Conservation (phyloP, 2,797 vertebrate genomes). For the Sebastes taczanowskii region DNA sequence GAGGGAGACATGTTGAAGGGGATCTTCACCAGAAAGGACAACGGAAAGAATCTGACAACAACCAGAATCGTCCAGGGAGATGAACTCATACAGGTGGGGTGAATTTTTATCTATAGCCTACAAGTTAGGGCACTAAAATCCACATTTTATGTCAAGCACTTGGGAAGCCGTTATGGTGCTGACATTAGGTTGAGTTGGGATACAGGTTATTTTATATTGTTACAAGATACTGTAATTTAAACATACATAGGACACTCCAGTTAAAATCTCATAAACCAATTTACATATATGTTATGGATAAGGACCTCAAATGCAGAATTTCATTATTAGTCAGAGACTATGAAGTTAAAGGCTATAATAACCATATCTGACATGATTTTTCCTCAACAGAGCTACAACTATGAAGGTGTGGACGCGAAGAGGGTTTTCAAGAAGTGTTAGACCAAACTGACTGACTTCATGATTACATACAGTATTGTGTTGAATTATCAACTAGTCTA, state of each 20-base stretch:
- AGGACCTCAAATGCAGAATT: not conserved
- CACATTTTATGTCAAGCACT: not conserved
- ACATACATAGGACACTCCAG: not conserved
- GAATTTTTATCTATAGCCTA: not conserved
- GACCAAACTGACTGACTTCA: slow-evolving; percentile 30
- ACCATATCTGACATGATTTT: not conserved
- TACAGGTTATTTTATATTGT: not conserved
- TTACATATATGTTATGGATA: not conserved
- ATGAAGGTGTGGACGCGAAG: slow-evolving; percentile 92
- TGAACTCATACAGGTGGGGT: slow-evolving; percentile 90
- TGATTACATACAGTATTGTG: slow-evolving; percentile 48
- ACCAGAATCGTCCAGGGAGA: slow-evolving; percentile 80
- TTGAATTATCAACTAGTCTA: slow-evolving; percentile 8
- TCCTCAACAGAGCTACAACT: slow-evolving; percentile 86
- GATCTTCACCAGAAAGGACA: slow-evolving; percentile 89
- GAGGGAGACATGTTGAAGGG: slow-evolving; percentile 87
- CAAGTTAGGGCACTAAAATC: not conserved
- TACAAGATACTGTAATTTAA: not conserved
- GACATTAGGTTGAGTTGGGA: not conserved
- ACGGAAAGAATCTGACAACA: slow-evolving; percentile 85
- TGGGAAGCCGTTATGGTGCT: not conserved
- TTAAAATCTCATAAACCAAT: not conserved
- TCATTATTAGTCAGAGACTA: not conserved
- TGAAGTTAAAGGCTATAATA: not conserved
- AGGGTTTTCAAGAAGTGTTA: slow-evolving; percentile 91